phyloP scores from a whole-genome alignment of 2,797 vertebrate genomes.

The Paguma larvata region DNA sequence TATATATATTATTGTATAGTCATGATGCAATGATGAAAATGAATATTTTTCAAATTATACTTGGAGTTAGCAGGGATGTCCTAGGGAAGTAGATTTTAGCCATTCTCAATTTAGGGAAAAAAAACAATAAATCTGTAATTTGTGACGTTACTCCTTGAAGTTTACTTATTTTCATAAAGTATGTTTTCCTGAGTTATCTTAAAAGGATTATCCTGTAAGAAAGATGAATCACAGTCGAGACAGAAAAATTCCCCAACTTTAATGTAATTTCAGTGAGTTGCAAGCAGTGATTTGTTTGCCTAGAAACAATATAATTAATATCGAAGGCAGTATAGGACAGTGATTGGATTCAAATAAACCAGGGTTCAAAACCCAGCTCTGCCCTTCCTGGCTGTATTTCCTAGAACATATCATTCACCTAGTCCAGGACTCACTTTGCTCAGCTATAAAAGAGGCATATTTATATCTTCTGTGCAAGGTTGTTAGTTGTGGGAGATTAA shows the following conservation, averaged over 20 bases:
- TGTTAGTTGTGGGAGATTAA: conserved; percentile 12
- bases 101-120: not conserved
- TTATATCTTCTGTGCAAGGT: not conserved
- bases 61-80: not conserved
- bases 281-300: conserved; percentile 55
- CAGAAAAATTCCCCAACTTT: conserved; percentile 15
- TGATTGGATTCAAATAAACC: conserved; percentile 22
- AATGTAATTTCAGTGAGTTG: conserved; percentile 35
- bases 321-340: not conserved
- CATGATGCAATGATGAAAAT: not conserved
- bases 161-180: conserved; percentile 58
- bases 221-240: conserved; percentile 6
- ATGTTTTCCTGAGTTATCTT: conserved; percentile 33
- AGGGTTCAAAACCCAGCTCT: conserved; percentile 16
- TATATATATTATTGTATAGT: not conserved
- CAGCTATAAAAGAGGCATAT: conserved; percentile 1
- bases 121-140: conserved; percentile 39
- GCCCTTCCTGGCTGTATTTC: not conserved
- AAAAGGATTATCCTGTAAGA: conserved; percentile 38
- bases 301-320: conserved; percentile 41
- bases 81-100: conserved; percentile 20
- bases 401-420: conserved; percentile 3
- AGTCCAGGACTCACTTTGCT: not conserved
- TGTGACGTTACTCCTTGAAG: not conserved
- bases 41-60: conserved; percentile 29